Base-by-base conservation (phyloP, 2,888 invertebrate genomes). In the Cancer borealis region DNA sequence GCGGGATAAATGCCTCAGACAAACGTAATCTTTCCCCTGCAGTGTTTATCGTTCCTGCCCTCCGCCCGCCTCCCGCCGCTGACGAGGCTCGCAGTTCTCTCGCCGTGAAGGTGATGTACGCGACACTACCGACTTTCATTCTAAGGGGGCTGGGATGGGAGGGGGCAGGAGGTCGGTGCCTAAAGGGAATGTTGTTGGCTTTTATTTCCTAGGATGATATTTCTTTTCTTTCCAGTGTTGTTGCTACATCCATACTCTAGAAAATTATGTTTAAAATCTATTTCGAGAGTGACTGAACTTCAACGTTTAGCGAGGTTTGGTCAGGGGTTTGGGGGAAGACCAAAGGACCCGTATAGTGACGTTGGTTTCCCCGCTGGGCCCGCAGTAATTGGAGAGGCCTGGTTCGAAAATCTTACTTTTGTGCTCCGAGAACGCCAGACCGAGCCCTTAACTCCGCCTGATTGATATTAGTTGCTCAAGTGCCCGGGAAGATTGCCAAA, bases 391-490 rank as follows among this genome's bases (percentile, higher is more conserved):
- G 73, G 73, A 26, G 73, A 73, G 73, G 73, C 8, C 21, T n/a
- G 73, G n/a, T 73, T 73, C 73, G n/a, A 84, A 84, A 39, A 84
- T 84, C 84, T 39, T 39, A 84, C 30, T 84, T 84, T 84, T 84
- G 84, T 84, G 84, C 39, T 39, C 14, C 84, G 39, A 17, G 84
- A 39, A 84, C 30, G 84, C 84, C 84, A 8, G 84, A 84, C 39
- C 84, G 84, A 39, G 84, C 39, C 39, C 84, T 84, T 84, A 91
- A 73, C 91, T n/a, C 46, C 66, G 66, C 17, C 79, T 79, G 91
- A 91, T 91, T 91, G 91, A 91, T 91, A 91, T 91, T 73, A 49
- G 91, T 91, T 39, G 79, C 91, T 79, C 91, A 91, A 91, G 47
- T 91, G 91, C 46, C 46, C 79, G 73, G 46, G 26, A 91, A 91